phyloP scores from a whole-genome alignment of 1,140 invertebrate genomes.

The Adoxophyes honmai region DNA sequence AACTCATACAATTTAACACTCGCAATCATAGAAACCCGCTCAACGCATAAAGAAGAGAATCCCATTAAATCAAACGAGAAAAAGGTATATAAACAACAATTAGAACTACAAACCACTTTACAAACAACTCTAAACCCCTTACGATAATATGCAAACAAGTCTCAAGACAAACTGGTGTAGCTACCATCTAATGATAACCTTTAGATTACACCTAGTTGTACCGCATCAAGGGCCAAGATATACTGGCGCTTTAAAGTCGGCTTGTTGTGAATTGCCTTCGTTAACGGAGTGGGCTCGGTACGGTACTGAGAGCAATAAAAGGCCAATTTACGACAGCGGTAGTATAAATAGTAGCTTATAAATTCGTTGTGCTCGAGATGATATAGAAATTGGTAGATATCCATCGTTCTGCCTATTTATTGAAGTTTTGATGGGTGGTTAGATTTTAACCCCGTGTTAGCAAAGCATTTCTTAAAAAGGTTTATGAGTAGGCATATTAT shows the following conservation, averaged over 20 bases:
- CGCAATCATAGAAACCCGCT: neutral
- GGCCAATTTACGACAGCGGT: conserved; percentile 4
- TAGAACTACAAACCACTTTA: neutral
- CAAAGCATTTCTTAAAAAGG: no score
- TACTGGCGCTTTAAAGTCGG: neutral
- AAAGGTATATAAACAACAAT: conserved; percentile 10
- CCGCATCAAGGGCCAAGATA: neutral
- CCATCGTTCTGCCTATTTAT: neutral
- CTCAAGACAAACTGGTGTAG: neutral
- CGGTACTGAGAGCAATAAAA: conserved; percentile 5
- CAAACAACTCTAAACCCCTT: no score
- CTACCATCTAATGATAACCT: neutral
- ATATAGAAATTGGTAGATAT: neutral
- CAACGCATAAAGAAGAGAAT: neutral
- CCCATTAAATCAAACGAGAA: conserved; percentile 12
- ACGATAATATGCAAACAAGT: no score
- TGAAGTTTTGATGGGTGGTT: no score
- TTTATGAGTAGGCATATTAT: no score
- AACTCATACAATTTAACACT: conserved; percentile 8
- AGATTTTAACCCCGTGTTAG: no score
- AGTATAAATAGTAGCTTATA: conserved; percentile 13
- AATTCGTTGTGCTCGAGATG: neutral
- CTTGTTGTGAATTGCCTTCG: neutral
- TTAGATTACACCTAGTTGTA: no score
- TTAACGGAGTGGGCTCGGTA: conserved; percentile 3